These are phyloP conservation scores for Rhynchomys soricoides DNA, from an alignment of 2,113 vertebrate genomes.

Conservation along the genomic window DNA sequence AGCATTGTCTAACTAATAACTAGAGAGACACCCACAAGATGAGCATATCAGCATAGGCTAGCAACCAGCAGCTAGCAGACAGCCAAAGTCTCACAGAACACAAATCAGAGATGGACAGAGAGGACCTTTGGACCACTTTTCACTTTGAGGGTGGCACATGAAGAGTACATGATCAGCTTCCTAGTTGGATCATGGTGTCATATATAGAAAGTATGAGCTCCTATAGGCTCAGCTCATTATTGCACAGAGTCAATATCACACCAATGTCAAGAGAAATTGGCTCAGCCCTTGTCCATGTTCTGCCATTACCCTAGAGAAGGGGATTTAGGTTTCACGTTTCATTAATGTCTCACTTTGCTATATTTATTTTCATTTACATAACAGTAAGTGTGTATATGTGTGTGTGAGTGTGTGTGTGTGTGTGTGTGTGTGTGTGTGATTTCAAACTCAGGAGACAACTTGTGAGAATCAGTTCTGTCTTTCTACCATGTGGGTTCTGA, in stretches of 20 bases:
- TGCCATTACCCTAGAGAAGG: neutral
- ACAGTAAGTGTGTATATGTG: neutral
- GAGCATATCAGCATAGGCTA: neutral
- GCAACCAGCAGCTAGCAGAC: too few relatives aligned
- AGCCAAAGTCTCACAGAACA: neutral
- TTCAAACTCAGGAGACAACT: neutral
- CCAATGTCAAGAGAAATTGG: too few relatives aligned
- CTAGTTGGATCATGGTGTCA: neutral
- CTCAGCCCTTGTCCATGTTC: neutral
- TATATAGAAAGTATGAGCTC: neutral
- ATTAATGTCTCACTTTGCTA: neutral
- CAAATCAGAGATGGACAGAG: neutral
- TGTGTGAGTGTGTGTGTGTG: neutral
- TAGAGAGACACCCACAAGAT: neutral
- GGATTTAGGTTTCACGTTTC: neutral
- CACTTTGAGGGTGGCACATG: neutral
- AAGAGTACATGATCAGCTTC: neutral
- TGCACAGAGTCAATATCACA: too few relatives aligned
- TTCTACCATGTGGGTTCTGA: neutral
- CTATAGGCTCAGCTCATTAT: neutral
- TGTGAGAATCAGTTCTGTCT: neutral
- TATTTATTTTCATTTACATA: neutral
- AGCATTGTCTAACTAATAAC: neutral
- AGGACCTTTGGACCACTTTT: neutral
- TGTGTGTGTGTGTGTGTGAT: neutral